These are phyloP conservation scores for Epinotia brunnichana DNA, from an alignment of 2,888 invertebrate genomes.

Conservation along the genomic window DNA sequence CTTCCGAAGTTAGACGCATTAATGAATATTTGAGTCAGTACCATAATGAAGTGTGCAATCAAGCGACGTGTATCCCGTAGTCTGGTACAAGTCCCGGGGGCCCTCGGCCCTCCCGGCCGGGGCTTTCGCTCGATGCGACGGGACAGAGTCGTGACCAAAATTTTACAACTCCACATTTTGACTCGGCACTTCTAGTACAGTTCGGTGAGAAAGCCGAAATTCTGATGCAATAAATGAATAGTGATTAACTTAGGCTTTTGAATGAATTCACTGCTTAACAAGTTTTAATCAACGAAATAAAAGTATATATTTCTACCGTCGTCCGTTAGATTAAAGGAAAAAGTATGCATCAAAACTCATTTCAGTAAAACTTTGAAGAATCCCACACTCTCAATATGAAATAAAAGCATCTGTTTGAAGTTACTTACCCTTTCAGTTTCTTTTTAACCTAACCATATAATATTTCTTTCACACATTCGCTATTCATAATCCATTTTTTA, in stretches of 20 bases:
- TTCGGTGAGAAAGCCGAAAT: slow-evolving; percentile 20
- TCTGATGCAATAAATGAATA: not conserved
- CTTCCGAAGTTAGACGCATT: slow-evolving; percentile 36
- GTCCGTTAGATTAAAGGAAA: not conserved
- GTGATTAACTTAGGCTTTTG: not conserved
- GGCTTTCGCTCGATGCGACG: slow-evolving; percentile 36
- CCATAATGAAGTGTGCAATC: slow-evolving; percentile 44
- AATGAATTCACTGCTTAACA: not conserved
- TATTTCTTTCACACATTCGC: slow-evolving; percentile 37
- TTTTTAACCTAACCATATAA: slow-evolving; percentile 20
- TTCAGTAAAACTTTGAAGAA: not conserved
- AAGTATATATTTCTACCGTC: too few species aligned
- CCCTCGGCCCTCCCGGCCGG: slow-evolving; percentile 8
- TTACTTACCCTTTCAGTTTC: slow-evolving; percentile 12
- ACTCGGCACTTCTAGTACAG: slow-evolving; percentile 43
- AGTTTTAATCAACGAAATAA: too few species aligned
- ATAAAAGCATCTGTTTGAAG: slow-evolving; percentile 29
- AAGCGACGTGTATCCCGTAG: slow-evolving; percentile 43
- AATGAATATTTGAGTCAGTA: slow-evolving; percentile 42
- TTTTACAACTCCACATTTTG: slow-evolving; percentile 54
- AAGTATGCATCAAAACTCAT: not conserved
- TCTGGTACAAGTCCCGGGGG: slow-evolving; percentile 42
- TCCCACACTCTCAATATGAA: not conserved
- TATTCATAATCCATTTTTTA: slow-evolving; percentile 40
- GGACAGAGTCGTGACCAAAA: slow-evolving; percentile 57